A percentile compares a stretch with the other conserved stretches of the same genome.
Conservation (phyloP, 2,113 vertebrate species). For the Morone chrysops region DNA sequence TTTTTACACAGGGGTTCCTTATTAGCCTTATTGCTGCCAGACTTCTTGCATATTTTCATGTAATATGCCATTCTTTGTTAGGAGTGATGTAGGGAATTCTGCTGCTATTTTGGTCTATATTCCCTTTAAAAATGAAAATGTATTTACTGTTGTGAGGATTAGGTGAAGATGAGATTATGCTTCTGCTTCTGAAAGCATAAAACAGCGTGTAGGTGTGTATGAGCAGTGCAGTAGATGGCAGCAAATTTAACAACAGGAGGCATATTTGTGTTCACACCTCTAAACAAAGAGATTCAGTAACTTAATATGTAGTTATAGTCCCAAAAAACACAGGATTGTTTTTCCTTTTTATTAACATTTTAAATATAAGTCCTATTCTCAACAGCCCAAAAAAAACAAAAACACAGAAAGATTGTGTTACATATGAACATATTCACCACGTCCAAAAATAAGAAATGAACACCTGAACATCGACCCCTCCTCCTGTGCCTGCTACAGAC, state of each 20-base stretch:
- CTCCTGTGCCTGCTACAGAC: slow-evolving; percentile 52
- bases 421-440: slow-evolving; percentile 16
- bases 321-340: not conserved
- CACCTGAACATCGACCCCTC: slow-evolving; percentile 43
- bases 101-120: not conserved
- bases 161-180: slow-evolving; percentile 14
- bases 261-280: not conserved
- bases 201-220: slow-evolving; percentile 3
- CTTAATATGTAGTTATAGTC: not conserved
- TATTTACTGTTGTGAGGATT: slow-evolving; percentile 28
- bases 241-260: not conserved
- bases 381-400: not conserved
- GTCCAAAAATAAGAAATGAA: slow-evolving; percentile 55
- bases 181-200: slow-evolving; percentile 1
- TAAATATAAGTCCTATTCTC: slow-evolving; percentile 6
- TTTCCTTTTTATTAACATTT: not conserved
- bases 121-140: slow-evolving; percentile 24
- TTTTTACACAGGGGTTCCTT: not conserved
- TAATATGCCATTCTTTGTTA: not conserved
- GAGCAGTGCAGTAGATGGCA: not conserved
- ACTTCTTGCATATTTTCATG: not conserved
- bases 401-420: slow-evolving; percentile 12
- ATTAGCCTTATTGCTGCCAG: slow-evolving; percentile 9
- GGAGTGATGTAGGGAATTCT: not conserved
- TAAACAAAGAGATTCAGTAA: not conserved